Evolutionary conservation across 2,113 vertebrate species (phyloP).

Genomic region (Mesitornis unicolor): DNA sequence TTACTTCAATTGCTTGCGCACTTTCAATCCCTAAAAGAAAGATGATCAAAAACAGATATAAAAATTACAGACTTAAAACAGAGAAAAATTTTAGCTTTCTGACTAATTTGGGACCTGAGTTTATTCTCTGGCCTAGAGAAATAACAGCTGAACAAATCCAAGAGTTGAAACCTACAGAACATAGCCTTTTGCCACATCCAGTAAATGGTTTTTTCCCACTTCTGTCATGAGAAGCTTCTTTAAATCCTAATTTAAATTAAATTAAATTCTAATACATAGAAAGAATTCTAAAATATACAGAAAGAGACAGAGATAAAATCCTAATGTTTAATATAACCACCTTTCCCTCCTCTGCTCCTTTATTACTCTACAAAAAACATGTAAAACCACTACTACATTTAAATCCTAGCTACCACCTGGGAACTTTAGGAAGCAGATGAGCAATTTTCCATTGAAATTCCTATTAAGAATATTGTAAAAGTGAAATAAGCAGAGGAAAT

Average conservation of each 20-base stretch:
- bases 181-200: background rate
- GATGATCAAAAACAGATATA: background rate
- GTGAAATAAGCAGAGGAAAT: background rate
- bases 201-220: background rate
- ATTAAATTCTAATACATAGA: background rate
- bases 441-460: background rate
- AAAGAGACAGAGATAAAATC: background rate
- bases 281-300: background rate
- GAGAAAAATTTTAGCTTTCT: background rate
- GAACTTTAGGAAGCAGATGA: background rate
- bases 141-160: background rate
- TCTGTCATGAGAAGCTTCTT: background rate
- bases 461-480: background rate
- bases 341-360: background rate
- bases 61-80: background rate
- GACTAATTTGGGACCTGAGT: background rate
- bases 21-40: background rate
- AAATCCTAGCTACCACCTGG: background rate
- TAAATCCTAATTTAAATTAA: background rate
- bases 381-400: background rate
- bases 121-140: background rate
- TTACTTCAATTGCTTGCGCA: background rate
- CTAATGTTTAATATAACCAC: background rate
- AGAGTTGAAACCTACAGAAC: background rate
- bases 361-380: background rate